Evolutionary conservation across 2,888 invertebrate species (phyloP).

Genomic region (Drosophila setosimentum): DNA sequence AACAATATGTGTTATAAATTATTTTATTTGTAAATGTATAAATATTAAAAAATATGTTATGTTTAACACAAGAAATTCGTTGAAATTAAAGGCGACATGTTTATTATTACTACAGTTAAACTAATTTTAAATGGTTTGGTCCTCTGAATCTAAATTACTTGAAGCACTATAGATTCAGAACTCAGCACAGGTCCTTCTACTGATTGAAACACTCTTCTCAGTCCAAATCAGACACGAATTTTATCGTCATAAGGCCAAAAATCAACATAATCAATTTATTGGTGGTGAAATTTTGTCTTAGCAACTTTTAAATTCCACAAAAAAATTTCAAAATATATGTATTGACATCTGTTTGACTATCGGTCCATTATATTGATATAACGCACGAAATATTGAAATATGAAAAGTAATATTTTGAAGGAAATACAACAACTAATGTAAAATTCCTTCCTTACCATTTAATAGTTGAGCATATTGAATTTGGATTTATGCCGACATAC

Average conservation of each 20-base stretch:
- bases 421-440: not conserved
- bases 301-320: too few relatives aligned
- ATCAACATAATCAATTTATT: not conserved
- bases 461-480: not conserved
- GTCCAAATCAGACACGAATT: not conserved
- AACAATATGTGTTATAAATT: constrained; percentile 62
- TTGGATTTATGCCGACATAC: not conserved
- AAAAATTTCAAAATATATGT: not conserved
- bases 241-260: not conserved
- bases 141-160: not conserved
- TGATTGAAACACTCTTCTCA: not conserved
- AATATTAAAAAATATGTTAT: constrained; percentile 60
- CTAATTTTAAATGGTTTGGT: not conserved
- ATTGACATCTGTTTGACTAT: not conserved
- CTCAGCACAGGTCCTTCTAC: not conserved
- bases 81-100: constrained; percentile 50
- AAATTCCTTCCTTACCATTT: not conserved
- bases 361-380: not conserved
- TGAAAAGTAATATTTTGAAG: not conserved
- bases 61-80: constrained; percentile 65
- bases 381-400: not conserved
- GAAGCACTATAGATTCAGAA: not conserved
- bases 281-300: not conserved
- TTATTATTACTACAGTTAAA: constrained; percentile 41
- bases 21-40: constrained; percentile 69